A percentile compares a stretch with the other conserved stretches of the same genome.
Evolutionary conservation across 2,888 invertebrate species (phyloP).

Genomic region (Eristalinus sepulchralis): DNA sequence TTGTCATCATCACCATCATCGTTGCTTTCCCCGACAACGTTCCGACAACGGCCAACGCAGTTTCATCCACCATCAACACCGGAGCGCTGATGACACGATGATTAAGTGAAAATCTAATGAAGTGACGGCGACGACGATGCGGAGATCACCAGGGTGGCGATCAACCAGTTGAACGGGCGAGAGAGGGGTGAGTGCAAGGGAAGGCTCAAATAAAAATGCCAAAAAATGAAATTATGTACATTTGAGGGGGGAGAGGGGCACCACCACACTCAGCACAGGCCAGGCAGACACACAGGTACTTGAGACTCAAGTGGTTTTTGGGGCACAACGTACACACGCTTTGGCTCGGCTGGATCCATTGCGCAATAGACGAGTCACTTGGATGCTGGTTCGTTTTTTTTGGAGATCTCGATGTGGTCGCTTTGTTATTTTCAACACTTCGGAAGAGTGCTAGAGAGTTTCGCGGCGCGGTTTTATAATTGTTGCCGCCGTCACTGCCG

Average conservation of each 20-base stretch:
- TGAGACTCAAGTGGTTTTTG: conserved; percentile 66
- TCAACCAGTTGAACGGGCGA: background rate
- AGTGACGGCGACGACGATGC: conserved; percentile 17
- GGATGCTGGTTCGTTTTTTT: conserved; percentile 33
- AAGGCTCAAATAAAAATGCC: conserved; percentile 37
- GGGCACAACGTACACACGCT: conserved; percentile 29
- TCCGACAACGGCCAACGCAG: conserved; percentile 60
- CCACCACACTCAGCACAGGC: background rate
- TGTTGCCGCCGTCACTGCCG: conserved; percentile 17
- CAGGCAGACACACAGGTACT: conserved; percentile 6
- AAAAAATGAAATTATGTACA: conserved; percentile 40
- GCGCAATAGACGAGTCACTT: conserved; percentile 31
- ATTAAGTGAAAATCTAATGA: conserved; percentile 68
- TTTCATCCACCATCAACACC: conserved; percentile 45
- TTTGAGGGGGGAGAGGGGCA: background rate
- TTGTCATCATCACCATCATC: conserved; percentile 47
- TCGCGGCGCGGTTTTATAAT: conserved; percentile 15
- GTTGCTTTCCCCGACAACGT: conserved; percentile 12
- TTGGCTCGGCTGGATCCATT: conserved; percentile 31
- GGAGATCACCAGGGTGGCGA: conserved; percentile 31
- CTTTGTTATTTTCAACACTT: conserved; percentile 61
- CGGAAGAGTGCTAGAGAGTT: conserved; percentile 47
- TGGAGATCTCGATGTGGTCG: conserved; percentile 32
- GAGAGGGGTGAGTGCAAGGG: background rate
- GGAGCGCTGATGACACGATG: conserved; percentile 37